Evolutionary conservation across 1,140 invertebrate species (phyloP).

Genomic region (Pseudomyrmex concolor): DNA sequence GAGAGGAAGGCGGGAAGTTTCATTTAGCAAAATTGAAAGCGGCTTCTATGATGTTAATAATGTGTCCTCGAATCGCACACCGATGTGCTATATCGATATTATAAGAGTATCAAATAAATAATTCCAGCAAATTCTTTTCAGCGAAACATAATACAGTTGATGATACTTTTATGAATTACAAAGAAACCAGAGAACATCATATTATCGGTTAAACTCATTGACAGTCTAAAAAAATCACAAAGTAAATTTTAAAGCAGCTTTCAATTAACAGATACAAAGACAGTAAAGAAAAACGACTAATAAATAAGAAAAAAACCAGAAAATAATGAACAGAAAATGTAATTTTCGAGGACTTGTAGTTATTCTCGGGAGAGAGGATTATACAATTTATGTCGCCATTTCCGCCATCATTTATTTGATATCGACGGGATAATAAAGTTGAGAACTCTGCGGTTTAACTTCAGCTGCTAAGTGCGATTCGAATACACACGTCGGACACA

Average conservation of each 20-base stretch:
- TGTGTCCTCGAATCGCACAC: background rate
- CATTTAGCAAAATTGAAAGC: conserved; percentile 55
- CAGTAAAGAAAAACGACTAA: background rate
- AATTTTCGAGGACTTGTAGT: background rate
- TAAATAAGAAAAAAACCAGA: background rate
- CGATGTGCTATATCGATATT: background rate
- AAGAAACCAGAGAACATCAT: conserved; percentile 20
- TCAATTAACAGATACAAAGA: background rate
- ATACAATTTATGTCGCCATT: background rate
- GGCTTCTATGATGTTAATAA: conserved; percentile 45
- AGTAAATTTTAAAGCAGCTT: background rate
- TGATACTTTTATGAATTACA: background rate
- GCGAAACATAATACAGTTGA: background rate
- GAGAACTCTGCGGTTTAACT: background rate
- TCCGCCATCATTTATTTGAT: background rate
- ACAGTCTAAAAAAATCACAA: conserved; percentile 14
- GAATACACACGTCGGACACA: conserved; percentile 24
- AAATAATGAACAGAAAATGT: background rate
- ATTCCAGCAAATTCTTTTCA: conserved; percentile 9
- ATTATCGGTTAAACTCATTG: background rate
- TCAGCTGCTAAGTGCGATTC: conserved; percentile 9
- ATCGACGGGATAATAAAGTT: conserved; percentile 20
- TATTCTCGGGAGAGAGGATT: too few species aligned
- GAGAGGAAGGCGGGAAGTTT: background rate
- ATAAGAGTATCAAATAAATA: conserved; percentile 35